Conservation (phyloP, 2,113 vertebrate genomes). For the Cyprinodon tularosa region DNA sequence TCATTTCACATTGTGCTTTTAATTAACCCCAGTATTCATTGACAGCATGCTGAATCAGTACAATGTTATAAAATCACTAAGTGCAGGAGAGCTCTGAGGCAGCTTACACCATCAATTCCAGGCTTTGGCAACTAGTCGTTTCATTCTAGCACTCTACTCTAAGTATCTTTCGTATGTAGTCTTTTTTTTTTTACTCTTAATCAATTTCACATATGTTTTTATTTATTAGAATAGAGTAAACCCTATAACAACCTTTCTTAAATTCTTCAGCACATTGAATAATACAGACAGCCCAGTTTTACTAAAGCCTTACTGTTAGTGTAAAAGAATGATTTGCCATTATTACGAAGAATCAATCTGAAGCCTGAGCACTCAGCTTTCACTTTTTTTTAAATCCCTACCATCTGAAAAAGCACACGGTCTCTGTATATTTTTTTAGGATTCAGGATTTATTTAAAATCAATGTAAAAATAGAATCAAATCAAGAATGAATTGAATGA, state of each 20-base stretch:
- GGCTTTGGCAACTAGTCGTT: background rate
- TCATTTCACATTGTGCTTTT: conserved; percentile 32
- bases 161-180: background rate
- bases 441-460: background rate
- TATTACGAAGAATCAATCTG: background rate
- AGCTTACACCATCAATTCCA: background rate
- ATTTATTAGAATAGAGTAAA: background rate
- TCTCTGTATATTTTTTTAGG: background rate
- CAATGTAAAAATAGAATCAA: background rate
- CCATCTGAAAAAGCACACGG: background rate
- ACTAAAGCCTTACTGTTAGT: background rate
- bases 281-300: background rate
- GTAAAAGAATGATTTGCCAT: background rate
- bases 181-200: background rate
- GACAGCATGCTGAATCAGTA: conserved; percentile 26
- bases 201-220: background rate
- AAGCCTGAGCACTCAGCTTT: no score
- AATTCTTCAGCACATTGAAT: background rate
- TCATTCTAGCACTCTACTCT: background rate
- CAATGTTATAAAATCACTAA: conserved; percentile 13
- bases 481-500: no score
- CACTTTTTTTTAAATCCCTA: background rate
- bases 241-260: conserved; percentile 6
- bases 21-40: conserved; percentile 37
- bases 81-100: background rate